Evolutionary conservation across 2,113 vertebrate species (phyloP), one percentile per base, ranked within the genome.

Genomic region (Cyphomyrus discorhynchus): DNA sequence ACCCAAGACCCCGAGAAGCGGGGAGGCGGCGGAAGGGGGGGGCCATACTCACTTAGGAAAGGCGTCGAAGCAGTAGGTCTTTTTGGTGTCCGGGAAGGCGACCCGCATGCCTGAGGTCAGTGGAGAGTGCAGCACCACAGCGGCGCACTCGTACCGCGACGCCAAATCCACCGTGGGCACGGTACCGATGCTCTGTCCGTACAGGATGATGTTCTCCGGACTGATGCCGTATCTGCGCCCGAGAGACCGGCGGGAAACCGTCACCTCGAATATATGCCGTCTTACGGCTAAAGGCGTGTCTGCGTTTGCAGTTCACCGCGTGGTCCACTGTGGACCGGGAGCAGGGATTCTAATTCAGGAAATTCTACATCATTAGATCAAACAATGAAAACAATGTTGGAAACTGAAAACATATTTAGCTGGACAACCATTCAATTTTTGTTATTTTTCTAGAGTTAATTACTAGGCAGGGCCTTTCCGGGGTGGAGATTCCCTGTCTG

Each of bases 11-110:
- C n/a, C 11, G 42, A 15, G 17, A 9, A 52, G 13, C 7, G 13
- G 4, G 10, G 15, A 10, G 10, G 74, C 1, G 80, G 50, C 0
- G 3, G 15, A 42, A 58, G 6, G 24, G 3, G 3, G 2, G 35
- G 35, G 49, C 9, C 31, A 3, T 52, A 94, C 97, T 97, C 94
- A 99, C 98, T 98, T 99, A 92, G 98, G 98, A 93, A 99, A 99
- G 45, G 97, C 98, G 39, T 99, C 98, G 0, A 99, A 99, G 95
- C 98, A 99, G 91, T 99, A 99, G 17, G 98, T 99, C 95, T 99
- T 99, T 96, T 97, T 99, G 88, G 98, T 99, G 89, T 99, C 98
- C 0, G 98, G 98, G 93, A 99, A 99, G 91, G 98, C 98, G 5
- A 99, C 98, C 77, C 98, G 95, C 98, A 99, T 99, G 94, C 98